These are phyloP conservation scores for Caenorhabditis macrosperma DNA, from an alignment of 2,888 invertebrate genomes.

Conservation along the genomic window DNA sequence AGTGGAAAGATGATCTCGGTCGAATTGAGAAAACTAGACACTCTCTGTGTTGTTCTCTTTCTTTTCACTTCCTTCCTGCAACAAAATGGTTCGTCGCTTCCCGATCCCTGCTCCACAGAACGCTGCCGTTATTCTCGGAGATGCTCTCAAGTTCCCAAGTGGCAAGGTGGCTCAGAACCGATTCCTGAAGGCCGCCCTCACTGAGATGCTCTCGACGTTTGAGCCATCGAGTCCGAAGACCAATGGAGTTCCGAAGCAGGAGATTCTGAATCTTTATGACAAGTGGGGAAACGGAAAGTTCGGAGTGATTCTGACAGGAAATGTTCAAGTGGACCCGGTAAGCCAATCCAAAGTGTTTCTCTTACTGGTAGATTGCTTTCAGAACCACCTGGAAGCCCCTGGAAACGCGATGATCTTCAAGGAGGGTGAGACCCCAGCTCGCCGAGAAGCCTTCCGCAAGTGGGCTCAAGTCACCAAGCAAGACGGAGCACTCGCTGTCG, in stretches of 20 bases:
- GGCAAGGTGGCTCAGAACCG: slow-evolving; percentile 57
- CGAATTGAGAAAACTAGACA: neutral
- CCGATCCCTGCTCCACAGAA: slow-evolving; percentile 17
- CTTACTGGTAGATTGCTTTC: neutral
- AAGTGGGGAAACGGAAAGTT: slow-evolving; percentile 72
- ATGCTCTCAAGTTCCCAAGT: slow-evolving; percentile 38
- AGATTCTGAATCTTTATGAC: slow-evolving; percentile 65
- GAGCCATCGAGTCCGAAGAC: slow-evolving; percentile 35
- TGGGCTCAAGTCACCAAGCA: slow-evolving; percentile 59
- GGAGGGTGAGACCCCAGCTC: slow-evolving; percentile 44
- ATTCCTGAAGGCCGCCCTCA: slow-evolving; percentile 56
- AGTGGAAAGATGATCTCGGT: neutral
- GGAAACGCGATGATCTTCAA: slow-evolving; percentile 58
- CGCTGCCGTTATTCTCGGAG: slow-evolving; percentile 40
- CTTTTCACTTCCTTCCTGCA: slow-evolving; percentile 1
- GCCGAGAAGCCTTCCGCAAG: slow-evolving; percentile 28
- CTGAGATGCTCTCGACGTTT: slow-evolving; percentile 39
- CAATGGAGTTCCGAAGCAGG: slow-evolving; percentile 65
- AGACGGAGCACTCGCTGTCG: slow-evolving; percentile 64
- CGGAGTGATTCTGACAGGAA: slow-evolving; percentile 71
- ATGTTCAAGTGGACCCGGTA: slow-evolving; percentile 56
- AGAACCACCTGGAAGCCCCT: slow-evolving; percentile 61
- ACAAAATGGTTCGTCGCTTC: slow-evolving; percentile 41
- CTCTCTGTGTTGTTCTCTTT: neutral
- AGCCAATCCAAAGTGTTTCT: too few species aligned